These are phyloP conservation scores for Archips crataeganus DNA, from an alignment of 2,888 invertebrate genomes.

Conservation along the genomic window DNA sequence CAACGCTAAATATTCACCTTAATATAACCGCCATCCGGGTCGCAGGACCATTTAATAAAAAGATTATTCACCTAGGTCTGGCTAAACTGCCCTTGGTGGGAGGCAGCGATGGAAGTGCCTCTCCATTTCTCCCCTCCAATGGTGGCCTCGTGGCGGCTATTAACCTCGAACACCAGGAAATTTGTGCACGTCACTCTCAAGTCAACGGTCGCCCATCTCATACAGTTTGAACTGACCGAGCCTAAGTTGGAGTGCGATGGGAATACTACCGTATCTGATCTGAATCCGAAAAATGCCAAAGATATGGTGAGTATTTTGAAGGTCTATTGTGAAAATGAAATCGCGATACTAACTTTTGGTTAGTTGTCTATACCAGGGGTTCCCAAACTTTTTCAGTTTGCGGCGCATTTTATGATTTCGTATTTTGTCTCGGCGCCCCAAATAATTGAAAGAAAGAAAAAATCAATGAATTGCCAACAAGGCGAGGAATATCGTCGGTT, in stretches of 20 bases:
- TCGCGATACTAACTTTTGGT: too few relatives aligned
- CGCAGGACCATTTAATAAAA: slow-evolving; percentile 1
- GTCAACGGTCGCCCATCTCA: slow-evolving; percentile 87
- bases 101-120: slow-evolving; percentile 89
- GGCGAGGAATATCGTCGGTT: too few relatives aligned
- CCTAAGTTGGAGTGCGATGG: slow-evolving; percentile 86
- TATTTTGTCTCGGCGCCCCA: too few relatives aligned
- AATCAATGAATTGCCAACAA: too few relatives aligned
- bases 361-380: too few relatives aligned
- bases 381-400: too few relatives aligned
- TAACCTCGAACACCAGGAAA: slow-evolving; percentile 94
- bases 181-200: slow-evolving; percentile 92
- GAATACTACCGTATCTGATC: slow-evolving; percentile 87
- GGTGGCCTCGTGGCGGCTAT: slow-evolving; percentile 91
- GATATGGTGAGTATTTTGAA: slow-evolving; percentile 78
- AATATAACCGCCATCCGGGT: not conserved
- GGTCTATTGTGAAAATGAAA: not conserved
- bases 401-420: too few relatives aligned
- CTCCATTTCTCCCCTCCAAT: slow-evolving; percentile 94
- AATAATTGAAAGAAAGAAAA: too few relatives aligned
- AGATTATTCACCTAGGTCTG: slow-evolving; percentile 80
- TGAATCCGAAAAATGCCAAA: slow-evolving; percentile 88
- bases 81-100: slow-evolving; percentile 92
- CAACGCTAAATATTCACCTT: too few relatives aligned
- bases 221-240: slow-evolving; percentile 78